Percentiles rank a stretch among this genome's conserved stretches.
These are phyloP conservation scores for Sebastes cheni DNA, from an alignment of 2,797 vertebrate genomes.

Conservation along the genomic window DNA sequence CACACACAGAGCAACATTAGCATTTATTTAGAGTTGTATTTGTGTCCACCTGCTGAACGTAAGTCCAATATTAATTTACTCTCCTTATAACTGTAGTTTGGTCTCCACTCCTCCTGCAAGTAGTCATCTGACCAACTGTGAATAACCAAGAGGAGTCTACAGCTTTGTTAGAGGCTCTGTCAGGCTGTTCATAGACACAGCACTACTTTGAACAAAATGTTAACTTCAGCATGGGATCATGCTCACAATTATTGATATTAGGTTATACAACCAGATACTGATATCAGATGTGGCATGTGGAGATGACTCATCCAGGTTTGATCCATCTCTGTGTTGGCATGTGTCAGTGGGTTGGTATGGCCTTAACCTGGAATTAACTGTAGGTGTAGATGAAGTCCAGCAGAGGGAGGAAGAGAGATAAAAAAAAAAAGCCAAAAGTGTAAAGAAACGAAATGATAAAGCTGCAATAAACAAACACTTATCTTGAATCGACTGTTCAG, in stretches of 20 bases:
- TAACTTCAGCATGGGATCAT: background rate
- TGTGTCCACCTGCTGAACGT: background rate
- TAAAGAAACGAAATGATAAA: constrained; percentile 18
- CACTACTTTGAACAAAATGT: background rate
- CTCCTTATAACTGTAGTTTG: background rate
- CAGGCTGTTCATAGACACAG: background rate
- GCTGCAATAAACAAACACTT: constrained; percentile 31
- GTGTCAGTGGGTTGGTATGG: background rate
- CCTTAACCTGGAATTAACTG: constrained; percentile 19
- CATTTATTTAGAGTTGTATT: no score
- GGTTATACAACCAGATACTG: background rate
- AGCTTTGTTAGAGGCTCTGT: background rate
- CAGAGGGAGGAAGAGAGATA: constrained; percentile 5
- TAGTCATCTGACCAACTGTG: background rate
- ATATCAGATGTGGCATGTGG: background rate
- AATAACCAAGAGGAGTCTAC: background rate
- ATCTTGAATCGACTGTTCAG: constrained; percentile 7
- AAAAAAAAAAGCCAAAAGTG: constrained; percentile 1
- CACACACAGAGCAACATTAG: no score
- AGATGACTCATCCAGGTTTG: background rate
- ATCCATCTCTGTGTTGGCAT: background rate
- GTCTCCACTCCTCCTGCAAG: background rate
- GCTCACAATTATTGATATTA: background rate
- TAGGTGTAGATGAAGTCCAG: constrained; percentile 4
- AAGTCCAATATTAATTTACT: background rate